phyloP scores from a whole-genome alignment of 2,797 vertebrate genomes.

The Lutra lutra region DNA sequence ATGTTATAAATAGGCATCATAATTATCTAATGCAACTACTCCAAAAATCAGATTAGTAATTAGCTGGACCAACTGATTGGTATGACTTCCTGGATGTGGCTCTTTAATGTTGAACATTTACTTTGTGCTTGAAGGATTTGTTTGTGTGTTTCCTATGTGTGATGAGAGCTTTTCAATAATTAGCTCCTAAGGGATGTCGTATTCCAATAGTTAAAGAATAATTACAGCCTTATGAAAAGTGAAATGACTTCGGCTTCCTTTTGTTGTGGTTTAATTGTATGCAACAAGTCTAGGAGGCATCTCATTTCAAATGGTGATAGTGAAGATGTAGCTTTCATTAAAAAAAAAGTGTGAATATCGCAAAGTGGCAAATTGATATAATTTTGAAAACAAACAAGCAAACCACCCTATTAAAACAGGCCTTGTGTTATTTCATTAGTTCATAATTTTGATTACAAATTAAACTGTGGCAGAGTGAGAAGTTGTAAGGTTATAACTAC shows the following conservation, averaged over 20 bases:
- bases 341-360: conserved; percentile 93
- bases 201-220: conserved; percentile 99
- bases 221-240: conserved; percentile 98
- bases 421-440: conserved; percentile 82
- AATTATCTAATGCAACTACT: conserved; percentile 96
- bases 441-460: conserved; percentile 81
- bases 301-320: conserved; percentile 94
- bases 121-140: conserved; percentile 99
- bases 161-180: conserved; percentile 99
- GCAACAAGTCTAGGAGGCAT: conserved; percentile 97
- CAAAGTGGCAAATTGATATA: conserved; percentile 94
- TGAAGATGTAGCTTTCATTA: conserved; percentile 93
- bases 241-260: conserved; percentile 95
- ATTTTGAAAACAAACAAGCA: conserved; percentile 92
- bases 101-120: conserved; percentile 99
- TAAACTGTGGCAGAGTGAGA: conserved; percentile 63
- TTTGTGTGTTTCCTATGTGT: conserved; percentile 98
- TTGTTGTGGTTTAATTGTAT: conserved; percentile 95
- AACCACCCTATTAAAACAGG: conserved; percentile 81
- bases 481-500: conserved; percentile 40
- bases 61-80: conserved; percentile 96
- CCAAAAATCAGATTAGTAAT: conserved; percentile 98
- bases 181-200: conserved; percentile 98
- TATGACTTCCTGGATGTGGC: conserved; percentile 94
- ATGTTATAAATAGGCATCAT: conserved; percentile 92